A percentile compares a stretch with the other conserved stretches of the same genome.
Conservation (phyloP, 2,888 invertebrate species). For the Oscheius sp. region DNA sequence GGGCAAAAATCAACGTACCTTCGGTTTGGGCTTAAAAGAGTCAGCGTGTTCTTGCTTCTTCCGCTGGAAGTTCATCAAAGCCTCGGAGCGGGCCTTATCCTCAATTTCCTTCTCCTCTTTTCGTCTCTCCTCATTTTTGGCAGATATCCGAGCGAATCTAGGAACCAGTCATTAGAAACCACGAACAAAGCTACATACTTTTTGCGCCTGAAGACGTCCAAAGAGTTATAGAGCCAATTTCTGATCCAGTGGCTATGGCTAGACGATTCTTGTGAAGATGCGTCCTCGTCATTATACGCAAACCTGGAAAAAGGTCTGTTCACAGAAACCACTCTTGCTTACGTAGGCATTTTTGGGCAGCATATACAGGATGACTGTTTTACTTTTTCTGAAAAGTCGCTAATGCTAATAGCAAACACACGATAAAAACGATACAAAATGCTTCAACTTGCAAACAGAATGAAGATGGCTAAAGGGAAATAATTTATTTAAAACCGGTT, state of each 20-base stretch:
- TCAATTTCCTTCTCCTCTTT: constrained; percentile 15
- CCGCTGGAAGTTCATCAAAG: background rate
- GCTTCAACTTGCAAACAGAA: background rate
- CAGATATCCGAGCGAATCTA: constrained; percentile 13
- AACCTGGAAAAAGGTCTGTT: constrained; percentile 4
- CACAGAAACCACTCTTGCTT: background rate
- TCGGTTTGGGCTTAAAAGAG: constrained; percentile 1
- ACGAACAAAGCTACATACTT: background rate
- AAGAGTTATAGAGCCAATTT: constrained; percentile 15
- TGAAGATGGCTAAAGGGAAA: background rate
- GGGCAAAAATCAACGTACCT: background rate
- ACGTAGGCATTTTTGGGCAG: constrained; percentile 17
- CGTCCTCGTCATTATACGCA: constrained; percentile 13
- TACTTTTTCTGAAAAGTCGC: too few relatives aligned
- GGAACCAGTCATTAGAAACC: background rate
- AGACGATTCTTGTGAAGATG: background rate
- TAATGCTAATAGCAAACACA: too few relatives aligned
- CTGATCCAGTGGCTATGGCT: background rate
- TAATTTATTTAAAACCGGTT: background rate
- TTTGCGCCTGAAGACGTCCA: constrained; percentile 8
- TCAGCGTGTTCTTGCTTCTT: background rate
- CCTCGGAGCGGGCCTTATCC: background rate
- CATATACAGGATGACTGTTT: too few relatives aligned
- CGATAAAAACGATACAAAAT: background rate
- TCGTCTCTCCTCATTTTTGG: background rate